Conservation (phyloP, 2,888 invertebrate genomes). For the Lymantria dispar region DNA sequence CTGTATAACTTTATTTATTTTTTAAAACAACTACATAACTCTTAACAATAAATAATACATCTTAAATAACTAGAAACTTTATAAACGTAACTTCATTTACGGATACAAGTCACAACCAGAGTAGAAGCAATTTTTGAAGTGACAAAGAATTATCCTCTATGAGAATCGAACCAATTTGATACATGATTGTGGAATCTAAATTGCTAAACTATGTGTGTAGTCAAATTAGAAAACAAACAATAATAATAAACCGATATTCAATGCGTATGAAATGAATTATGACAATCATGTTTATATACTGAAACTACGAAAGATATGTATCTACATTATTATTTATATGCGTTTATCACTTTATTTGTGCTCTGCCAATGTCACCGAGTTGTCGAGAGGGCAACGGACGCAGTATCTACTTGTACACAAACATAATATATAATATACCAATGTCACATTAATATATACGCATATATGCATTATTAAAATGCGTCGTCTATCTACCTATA, state of each 20-base stretch:
- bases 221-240: neutral
- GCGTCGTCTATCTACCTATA: constrained; percentile 49
- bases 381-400: constrained; percentile 77
- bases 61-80: too few species aligned
- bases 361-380: constrained; percentile 80
- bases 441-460: constrained; percentile 41
- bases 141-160: too few species aligned
- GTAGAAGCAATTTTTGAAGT: too few species aligned
- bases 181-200: too few species aligned
- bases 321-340: constrained; percentile 61
- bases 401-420: constrained; percentile 64
- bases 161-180: too few species aligned
- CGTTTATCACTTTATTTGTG: constrained; percentile 75
- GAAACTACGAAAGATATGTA: constrained; percentile 39
- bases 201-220: too few species aligned
- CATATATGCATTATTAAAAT: constrained; percentile 36
- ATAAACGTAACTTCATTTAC: too few species aligned
- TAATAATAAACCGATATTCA: neutral
- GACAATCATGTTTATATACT: constrained; percentile 41
- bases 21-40: too few species aligned
- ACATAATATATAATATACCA: constrained; percentile 44
- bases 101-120: too few species aligned
- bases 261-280: constrained; percentile 4
- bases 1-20: too few species aligned
- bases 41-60: too few species aligned